phyloP scores from a whole-genome alignment of 2,797 vertebrate species.

The Eutrigla gurnardus region DNA sequence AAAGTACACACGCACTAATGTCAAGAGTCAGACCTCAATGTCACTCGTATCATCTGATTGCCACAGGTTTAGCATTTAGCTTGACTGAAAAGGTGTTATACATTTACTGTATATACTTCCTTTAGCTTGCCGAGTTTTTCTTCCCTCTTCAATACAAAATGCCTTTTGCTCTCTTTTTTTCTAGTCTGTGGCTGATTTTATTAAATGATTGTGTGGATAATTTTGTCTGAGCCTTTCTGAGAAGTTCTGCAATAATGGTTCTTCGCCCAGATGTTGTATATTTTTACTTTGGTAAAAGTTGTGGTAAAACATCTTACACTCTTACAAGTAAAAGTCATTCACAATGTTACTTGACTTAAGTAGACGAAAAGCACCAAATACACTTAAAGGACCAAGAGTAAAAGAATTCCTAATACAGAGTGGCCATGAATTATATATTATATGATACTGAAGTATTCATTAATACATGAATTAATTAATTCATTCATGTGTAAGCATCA shows the following conservation, averaged over 20 bases:
- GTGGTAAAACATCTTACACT: not conserved
- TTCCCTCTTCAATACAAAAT: constrained; percentile 64
- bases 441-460: not conserved
- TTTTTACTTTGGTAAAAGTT: not conserved
- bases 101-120: constrained; percentile 65
- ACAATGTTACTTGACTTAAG: not conserved
- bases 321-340: not conserved
- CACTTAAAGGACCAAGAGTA: not conserved
- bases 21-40: constrained; percentile 47
- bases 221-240: constrained; percentile 46
- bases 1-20: constrained; percentile 14
- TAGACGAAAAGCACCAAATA: not conserved
- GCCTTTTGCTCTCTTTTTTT: constrained; percentile 75
- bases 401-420: not conserved
- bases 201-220: constrained; percentile 78
- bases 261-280: not conserved
- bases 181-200: constrained; percentile 79
- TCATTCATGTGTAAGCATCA: not conserved
- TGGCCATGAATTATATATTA: not conserved
- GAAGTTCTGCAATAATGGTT: not conserved
- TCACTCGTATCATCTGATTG: constrained; percentile 45
- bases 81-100: constrained; percentile 52
- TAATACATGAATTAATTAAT: not conserved
- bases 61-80: constrained; percentile 55
- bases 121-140: constrained; percentile 63